Percentiles rank a stretch among this genome's conserved stretches.
These are phyloP conservation scores for Amblyteles armatorius DNA, from an alignment of 2,888 invertebrate species.

Conservation along the genomic window DNA sequence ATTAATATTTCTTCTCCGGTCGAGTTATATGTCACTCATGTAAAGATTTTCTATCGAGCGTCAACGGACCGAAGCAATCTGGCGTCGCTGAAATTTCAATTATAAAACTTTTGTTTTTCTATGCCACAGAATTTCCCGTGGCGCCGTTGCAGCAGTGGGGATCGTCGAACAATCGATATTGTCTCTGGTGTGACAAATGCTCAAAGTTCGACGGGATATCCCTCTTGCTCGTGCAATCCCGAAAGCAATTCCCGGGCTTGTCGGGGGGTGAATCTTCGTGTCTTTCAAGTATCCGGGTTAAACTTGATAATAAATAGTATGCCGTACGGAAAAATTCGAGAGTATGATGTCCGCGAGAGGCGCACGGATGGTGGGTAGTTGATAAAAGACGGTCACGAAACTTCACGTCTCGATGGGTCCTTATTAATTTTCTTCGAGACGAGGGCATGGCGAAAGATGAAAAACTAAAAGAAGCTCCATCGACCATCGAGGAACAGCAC, in stretches of 20 bases:
- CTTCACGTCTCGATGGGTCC: background rate
- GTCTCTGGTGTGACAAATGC: conserved; percentile 57
- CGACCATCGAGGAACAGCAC: too few species aligned
- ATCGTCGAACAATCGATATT: conserved; percentile 38
- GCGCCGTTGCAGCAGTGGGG: background rate
- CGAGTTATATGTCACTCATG: background rate
- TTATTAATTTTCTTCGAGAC: conserved; percentile 6
- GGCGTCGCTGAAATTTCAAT: background rate
- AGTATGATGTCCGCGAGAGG: conserved; percentile 8
- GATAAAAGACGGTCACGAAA: background rate
- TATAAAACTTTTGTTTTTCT: conserved; percentile 15
- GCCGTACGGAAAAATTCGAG: conserved; percentile 13
- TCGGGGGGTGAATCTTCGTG: conserved; percentile 5
- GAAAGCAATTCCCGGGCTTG: conserved; percentile 50
- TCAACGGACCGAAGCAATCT: background rate
- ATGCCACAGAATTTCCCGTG: background rate
- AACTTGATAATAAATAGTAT: conserved; percentile 60
- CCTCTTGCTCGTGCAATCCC: conserved; percentile 40
- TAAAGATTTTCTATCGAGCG: background rate
- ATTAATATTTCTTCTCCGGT: background rate
- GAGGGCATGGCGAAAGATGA: conserved; percentile 18
- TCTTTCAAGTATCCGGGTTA: conserved; percentile 31
- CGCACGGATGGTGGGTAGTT: background rate
- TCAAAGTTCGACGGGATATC: conserved; percentile 59
- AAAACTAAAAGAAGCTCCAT: conserved; percentile 32